Base-by-base conservation (phyloP, 2,797 vertebrate genomes). In the Cygnus olor region DNA sequence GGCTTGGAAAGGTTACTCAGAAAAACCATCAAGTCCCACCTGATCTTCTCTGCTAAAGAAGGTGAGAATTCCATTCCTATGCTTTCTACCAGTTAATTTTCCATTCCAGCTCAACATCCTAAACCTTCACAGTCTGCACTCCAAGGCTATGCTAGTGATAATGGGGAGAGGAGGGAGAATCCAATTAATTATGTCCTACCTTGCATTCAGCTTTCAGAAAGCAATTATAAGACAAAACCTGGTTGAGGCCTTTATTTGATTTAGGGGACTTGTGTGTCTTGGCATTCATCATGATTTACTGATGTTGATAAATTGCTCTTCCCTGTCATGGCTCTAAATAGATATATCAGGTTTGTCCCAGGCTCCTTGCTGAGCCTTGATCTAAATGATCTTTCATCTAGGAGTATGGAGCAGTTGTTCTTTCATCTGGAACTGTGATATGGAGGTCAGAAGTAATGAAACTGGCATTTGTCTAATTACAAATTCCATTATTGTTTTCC, bases 141-240 rank as follows among this genome's bases (percentile, higher is more conserved):
- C 80, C 49, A 80, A 80, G 81, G 53, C 80, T 90, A 6, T 24
- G 56, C 61, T 90, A 28, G 56, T 76, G 49, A 63, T 88, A 38
- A 58, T 74, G 42, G 42, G 54, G n/a, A 64, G 40, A 85, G 65
- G 76, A 85, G 13, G 44, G 80, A 91, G 71, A 95, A 91, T 88
- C 70, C 90, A 84, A 95, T 96, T 94, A 92, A 92, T 96, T 95
- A 91, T 80, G 82, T 93, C 78, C 68, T 90, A 65, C 81, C 86
- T 95, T 0, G 0, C 68, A 73, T 92, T 89, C 61, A 73, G 80
- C 91, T 95, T 96, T 95, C 80, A 95, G 74, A 88, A 82, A 94
- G 92, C 88, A 93, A 92, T 94, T 90, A 95, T 89, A 89, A 82
- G 94, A 87, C 92, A 93, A 95, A 96, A 93, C 83, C 70, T 87